Evolutionary conservation across 2,888 invertebrate species (phyloP), one percentile per base, ranked within the genome.

Genomic region (Hyposoter didymator): DNA sequence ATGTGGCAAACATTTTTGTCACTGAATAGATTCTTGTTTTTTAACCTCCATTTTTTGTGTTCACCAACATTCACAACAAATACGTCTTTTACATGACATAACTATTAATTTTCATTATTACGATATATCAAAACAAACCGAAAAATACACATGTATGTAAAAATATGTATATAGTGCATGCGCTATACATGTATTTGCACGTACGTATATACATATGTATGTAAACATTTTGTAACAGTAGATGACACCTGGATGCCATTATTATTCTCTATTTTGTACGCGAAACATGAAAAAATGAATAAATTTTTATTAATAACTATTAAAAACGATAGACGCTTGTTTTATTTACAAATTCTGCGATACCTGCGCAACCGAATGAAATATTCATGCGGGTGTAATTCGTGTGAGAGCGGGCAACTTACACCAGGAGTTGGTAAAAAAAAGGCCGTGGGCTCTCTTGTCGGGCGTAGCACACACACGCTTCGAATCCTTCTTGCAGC

Each of bases 221-320:
- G 88, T 82, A 88, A 90, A 89, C 82, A 52, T 90, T 91, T 90
- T 91, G 88, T 91, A 92, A 91, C 90, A 91, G 91, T 80, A 90
- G 91, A 91, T 92, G 90, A 92, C 89, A 91, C 90, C 90, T 89
- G 72, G 76, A 88, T 89, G 92, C 92, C 92, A 93, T 93, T 92
- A 91, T 91, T 91, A 66, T 91, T 91, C 70, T 82, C 80, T 87
- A 92, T 92, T 92, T 92, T 91, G 90, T 92, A 92, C 90, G 89
- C 86, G 90, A 91, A 92, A 92, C 91, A 79, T 79, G 62, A 81
- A 78, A 74, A 19, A 82, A 52, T 52, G 91, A 74, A 67, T 64
- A 45, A 62, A 45, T 55, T 72, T 47, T 73, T 79, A 49, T 52
- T 72, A 66, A 76, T 52, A 79, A 66, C 28, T 4, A 19, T 35